Evolutionary conservation across 2,888 invertebrate species (phyloP).

Genomic region (Cephus sareptanus): DNA sequence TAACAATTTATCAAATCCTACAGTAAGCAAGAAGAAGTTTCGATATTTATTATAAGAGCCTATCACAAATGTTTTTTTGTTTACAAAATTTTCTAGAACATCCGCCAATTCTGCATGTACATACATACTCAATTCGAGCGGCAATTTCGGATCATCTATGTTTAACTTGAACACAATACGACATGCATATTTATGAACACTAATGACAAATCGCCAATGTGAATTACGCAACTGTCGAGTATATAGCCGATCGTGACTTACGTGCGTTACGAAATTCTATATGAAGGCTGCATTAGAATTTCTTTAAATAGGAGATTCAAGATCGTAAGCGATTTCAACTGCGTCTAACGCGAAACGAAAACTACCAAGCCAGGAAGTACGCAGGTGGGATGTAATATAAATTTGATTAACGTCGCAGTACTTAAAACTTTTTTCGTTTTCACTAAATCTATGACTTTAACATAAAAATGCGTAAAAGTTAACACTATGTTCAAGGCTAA

Average conservation of each 20-base stretch:
- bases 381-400: neutral
- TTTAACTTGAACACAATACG: constrained; percentile 1
- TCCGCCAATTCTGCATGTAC: neutral
- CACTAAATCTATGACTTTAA: neutral
- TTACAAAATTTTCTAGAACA: neutral
- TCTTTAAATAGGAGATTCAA: constrained; percentile 17
- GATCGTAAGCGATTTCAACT: neutral
- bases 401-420: neutral
- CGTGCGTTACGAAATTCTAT: constrained; percentile 23
- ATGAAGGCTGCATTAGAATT: constrained; percentile 21
- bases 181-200: constrained; percentile 8
- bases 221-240: constrained; percentile 9
- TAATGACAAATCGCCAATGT: constrained; percentile 19
- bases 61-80: neutral
- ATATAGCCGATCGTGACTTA: constrained; percentile 16
- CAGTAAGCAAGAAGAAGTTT: neutral
- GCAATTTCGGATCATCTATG: neutral
- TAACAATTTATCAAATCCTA: constrained; percentile 38
- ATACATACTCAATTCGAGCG: neutral
- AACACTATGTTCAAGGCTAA: neutral
- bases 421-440: neutral
- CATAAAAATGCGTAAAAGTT: neutral
- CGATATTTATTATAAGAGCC: neutral
- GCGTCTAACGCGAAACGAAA: neutral
- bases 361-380: neutral